Evolutionary conservation across 2,888 invertebrate genomes (phyloP), one percentile per base, ranked within the genome.

Genomic region (Agapostemon virescens): DNA sequence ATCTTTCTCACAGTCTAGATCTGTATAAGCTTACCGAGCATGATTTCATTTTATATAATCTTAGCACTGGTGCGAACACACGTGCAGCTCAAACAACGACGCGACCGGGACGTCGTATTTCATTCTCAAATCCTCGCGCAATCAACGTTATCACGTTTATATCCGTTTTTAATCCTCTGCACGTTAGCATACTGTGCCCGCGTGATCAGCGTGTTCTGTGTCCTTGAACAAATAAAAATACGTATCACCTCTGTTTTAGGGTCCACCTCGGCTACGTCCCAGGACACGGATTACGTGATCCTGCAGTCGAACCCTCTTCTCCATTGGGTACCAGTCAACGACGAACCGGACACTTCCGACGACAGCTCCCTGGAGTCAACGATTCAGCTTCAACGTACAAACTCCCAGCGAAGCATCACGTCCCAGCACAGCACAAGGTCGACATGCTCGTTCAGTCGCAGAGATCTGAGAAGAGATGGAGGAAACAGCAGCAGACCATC

Each of bases 241-340:
- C 23, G 58, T 77, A 73, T 79, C 49, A 71, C 11, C 38, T 87
- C 73, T 87, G 77, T 88, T 87, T 82, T 83, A 87, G 87, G 87
- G 68, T 40, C 77, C 11, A 76, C 63, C 13, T 40, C 84, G 38
- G 45, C 81, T 33, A 91, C 93, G 30, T 87, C 89, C 69, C 93
- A 93, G 68, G 94, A 94, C 85, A 94, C 94, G 38, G 94, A 94
- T 86, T 94, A 93, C 87, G 94, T 94, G 77, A 90, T 94, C 67
- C 92, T 94, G 74, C 94, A 94, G 89, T 92, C 94, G 2, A 94
- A 93, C 67, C 94, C 94, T 20, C 90, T 94, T 63, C 88, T 90
- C n/a, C 94, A 93, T 79, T 94, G 94, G 94, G 93, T 93, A 67
- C 94, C 94, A 17, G 90, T 94, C 13, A 92, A 91, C 69, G 93